Base-by-base conservation (phyloP, 1,140 invertebrate genomes). In the Chrysoperla carnea region DNA sequence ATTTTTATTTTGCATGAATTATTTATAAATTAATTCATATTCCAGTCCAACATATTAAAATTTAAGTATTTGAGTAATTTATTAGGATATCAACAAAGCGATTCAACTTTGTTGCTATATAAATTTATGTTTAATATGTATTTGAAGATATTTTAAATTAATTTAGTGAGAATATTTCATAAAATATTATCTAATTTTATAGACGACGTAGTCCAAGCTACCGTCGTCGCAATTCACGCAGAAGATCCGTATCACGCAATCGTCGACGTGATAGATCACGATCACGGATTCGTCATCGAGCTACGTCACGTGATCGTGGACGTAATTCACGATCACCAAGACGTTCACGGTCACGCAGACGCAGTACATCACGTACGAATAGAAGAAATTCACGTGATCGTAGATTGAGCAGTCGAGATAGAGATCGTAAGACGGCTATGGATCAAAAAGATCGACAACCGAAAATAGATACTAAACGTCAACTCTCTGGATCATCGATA, bases 401-500 rank as follows among this genome's bases (percentile, higher is more conserved):
- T 37, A 15, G 12, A 37, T 37, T 13, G 12, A 14, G 29, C 6
- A 41, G 29, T 12, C 2, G 31, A 23, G 17, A 23, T 23, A 23
- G 17, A 23, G 17, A 23, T 64, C 63, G 5, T 64, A 62, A 6
- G 61, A 64, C 14, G 61, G 50, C 14, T 55, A 56, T 38, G 57
- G 59, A 29, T 37, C 1, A 50, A 42, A 46, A 46, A 17, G 17
- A 49, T 11, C 49, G 59, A 52, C 54, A 51, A 37, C 6, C 39
- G 29, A 35, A 57, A 62, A 29, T 52, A 48, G 33, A 29, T 52
- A 14, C 39, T 45, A 11, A 63, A 64, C 50, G 46, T 51, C 12
- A 40, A 46, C 23, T 44, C 45, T 12, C 31, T 51, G 29, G 57
- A 60, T 33, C 55, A 56, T 11, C 64, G 68, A 39, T 68, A 71